Evolutionary conservation across 2,888 invertebrate species (phyloP).

Genomic region (Agrochola lychnidis): DNA sequence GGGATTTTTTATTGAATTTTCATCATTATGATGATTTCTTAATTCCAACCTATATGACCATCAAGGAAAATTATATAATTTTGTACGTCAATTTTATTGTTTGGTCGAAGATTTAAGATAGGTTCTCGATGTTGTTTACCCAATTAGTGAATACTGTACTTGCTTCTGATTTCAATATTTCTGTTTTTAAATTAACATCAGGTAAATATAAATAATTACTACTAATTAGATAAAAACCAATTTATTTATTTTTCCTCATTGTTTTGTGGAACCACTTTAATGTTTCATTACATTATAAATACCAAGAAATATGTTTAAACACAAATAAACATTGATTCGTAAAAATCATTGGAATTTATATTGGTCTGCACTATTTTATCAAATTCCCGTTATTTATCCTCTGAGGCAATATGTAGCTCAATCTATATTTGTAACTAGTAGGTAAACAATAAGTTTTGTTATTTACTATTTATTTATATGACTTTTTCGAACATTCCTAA

Average conservation of each 20-base stretch:
- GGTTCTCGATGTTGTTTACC: too few species aligned
- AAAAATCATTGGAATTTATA: conserved; percentile 32
- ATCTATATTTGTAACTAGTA: conserved; percentile 3
- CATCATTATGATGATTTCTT: not conserved
- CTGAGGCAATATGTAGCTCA: conserved; percentile 2
- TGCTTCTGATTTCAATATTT: not conserved
- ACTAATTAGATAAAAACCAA: not conserved
- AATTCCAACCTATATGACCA: not conserved
- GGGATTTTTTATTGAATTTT: not conserved
- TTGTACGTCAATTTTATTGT: too few species aligned
- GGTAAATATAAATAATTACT: not conserved
- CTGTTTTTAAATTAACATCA: not conserved
- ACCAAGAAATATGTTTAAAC: conserved; percentile 33
- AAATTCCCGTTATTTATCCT: conserved; percentile 32
- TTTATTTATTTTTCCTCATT: conserved; percentile 14
- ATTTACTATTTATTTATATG: not conserved
- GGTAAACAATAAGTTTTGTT: conserved; percentile 19
- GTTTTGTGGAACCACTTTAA: not conserved
- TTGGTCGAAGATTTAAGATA: too few species aligned
- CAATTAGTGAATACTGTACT: not conserved
- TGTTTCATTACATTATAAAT: conserved; percentile 11
- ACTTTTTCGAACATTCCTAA: not conserved
- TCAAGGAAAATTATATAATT: too few species aligned
- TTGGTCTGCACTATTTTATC: conserved; percentile 4
- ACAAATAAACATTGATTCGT: conserved; percentile 23